Evolutionary conservation across 35 echinoderm and acorn worm species (phyloP).

Genomic region (Ophioderma brevispina): DNA sequence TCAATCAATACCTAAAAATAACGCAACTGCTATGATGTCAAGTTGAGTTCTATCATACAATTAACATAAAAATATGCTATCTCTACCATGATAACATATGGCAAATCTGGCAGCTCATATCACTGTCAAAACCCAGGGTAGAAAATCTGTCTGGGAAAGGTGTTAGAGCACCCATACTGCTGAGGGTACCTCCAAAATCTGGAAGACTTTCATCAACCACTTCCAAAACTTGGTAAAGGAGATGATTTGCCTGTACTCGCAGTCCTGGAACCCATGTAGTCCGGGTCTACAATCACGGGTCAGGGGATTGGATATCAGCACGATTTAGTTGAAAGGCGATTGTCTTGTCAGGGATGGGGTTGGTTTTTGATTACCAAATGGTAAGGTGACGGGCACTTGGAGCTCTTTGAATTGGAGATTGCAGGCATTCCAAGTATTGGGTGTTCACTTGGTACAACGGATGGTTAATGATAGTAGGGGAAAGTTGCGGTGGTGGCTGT

Average conservation of each 20-base stretch:
- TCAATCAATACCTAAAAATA: too few species aligned
- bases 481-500: too few species aligned
- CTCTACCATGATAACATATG: conserved; percentile 81
- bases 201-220: not conserved
- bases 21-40: too few species aligned
- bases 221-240: not conserved
- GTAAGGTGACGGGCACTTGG: not conserved
- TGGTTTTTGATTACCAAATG: not conserved
- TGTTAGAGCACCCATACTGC: conserved; percentile 67
- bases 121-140: conserved; percentile 41
- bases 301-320: not conserved
- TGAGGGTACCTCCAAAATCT: conserved; percentile 24
- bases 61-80: too few species aligned
- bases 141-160: conserved; percentile 67
- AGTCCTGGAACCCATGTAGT: not conserved
- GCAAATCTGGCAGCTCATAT: conserved; percentile 73
- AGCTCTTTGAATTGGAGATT: not conserved
- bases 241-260: not conserved
- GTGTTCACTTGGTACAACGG: not conserved
- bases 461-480: not conserved
- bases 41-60: too few species aligned
- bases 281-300: not conserved
- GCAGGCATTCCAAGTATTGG: not conserved
- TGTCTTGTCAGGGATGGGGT: not conserved
- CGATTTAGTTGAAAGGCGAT: not conserved